Base-by-base conservation (phyloP, 1,140 invertebrate genomes). In the Lepidotrigona ventralis region DNA sequence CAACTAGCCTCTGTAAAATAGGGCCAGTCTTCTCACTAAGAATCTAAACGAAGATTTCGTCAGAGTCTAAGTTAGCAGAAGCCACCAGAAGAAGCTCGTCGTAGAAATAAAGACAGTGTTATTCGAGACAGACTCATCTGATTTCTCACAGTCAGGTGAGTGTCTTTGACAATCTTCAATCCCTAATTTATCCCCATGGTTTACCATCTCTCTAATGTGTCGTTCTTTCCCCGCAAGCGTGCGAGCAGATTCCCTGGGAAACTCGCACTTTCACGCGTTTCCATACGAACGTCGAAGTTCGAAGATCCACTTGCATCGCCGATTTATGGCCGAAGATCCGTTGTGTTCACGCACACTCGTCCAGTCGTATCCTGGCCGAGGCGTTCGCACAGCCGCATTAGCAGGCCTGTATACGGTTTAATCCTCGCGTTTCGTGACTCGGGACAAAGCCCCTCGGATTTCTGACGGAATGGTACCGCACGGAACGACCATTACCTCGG, bases 401-500 rank as follows among this genome's bases (percentile, higher is more conserved):
- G 91, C 91, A 88, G 84, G 85, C 87, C 91, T 88, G 90, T 91
- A 90, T 91, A 91, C 88, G 83, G 91, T 91, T 93, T 93, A 93
- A 93, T 93, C 93, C 93, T 93, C 91, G 90, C 91, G 91, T 93
- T 94, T 92, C 93, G 93, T 94, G 93, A 94, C 93, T 93, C 89
- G 91, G 91, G 89, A 93, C 92, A 94, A 94, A 94, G 93, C 92
- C 92, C 92, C 90, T 91, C 92, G 93, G 93, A 94, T 94, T 93
- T 94, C 93, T 93, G 93, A 93, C 91, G 91, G 91, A 93, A 93
- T 92, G 91, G 92, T 93, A 93, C 93, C 92, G 93, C 93, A 92
- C 92, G 92, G 91, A 94, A 93, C 93, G 93, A 92, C 92, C 91
- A 92, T 94, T 94, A 93, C 92, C 92, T 91, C 86, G 83, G 70